These are phyloP conservation scores for Poliocrania exsul DNA, from an alignment of 2,797 vertebrate species.

Conservation along the genomic window DNA sequence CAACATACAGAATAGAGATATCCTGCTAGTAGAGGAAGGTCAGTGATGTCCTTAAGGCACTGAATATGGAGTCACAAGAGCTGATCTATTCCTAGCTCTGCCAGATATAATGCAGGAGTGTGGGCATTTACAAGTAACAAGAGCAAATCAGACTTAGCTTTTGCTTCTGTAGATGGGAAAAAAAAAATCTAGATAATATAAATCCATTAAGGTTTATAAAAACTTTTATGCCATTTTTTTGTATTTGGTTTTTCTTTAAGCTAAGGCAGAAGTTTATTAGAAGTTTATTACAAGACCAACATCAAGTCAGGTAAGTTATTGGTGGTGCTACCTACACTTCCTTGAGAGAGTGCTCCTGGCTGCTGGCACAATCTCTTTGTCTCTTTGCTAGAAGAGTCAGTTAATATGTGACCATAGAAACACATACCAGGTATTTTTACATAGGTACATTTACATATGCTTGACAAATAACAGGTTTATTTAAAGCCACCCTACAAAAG, in stretches of 20 bases:
- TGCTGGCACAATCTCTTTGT: neutral
- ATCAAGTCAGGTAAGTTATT: neutral
- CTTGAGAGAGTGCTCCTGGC: neutral
- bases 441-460: neutral
- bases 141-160: constrained; percentile 11
- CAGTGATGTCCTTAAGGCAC: constrained; percentile 33
- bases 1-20: constrained; percentile 11
- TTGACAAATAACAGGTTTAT: neutral
- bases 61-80: constrained; percentile 26
- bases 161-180: neutral
- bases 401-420: neutral
- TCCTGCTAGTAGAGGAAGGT: neutral
- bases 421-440: neutral
- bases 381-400: neutral
- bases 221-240: neutral
- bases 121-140: neutral
- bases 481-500: neutral
- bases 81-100: constrained; percentile 38
- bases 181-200: neutral
- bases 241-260: neutral
- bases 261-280: neutral
- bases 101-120: neutral
- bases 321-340: neutral
- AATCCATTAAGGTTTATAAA: neutral
- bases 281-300: neutral